Conservation (phyloP, 2,888 invertebrate genomes). For the Lithodes maja region DNA sequence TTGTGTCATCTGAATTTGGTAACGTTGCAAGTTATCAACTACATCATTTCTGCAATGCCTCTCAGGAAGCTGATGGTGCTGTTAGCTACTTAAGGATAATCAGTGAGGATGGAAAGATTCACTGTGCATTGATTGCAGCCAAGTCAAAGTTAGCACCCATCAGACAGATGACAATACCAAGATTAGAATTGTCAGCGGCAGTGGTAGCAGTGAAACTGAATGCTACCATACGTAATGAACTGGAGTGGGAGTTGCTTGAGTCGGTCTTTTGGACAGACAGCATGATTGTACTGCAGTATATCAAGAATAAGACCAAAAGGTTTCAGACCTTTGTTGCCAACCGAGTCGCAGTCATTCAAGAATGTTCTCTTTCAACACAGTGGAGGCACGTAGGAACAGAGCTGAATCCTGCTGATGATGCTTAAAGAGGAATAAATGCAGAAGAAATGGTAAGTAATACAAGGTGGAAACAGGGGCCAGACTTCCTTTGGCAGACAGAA, state of each 20-base stretch:
- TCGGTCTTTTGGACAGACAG: constrained; percentile 3
- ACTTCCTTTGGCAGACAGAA: not conserved
- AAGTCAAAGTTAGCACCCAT: constrained; percentile 9
- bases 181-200: constrained; percentile 13
- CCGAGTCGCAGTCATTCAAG: not conserved
- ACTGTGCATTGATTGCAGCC: not conserved
- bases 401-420: not conserved
- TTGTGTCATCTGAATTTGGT: not conserved
- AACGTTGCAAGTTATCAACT: not conserved
- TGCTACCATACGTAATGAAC: not conserved
- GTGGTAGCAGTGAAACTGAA: not conserved
- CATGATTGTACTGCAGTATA: not conserved
- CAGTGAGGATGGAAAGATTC: not conserved
- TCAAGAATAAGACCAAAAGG: not conserved
- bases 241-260: not conserved
- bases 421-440: not conserved
- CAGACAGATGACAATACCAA: not conserved
- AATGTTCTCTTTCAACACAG: not conserved
- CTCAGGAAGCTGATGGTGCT: not conserved
- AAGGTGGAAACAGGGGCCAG: not conserved
- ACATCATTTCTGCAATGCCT: constrained; percentile 28
- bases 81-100: not conserved
- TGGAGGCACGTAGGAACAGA: not conserved
- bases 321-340: not conserved
- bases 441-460: not conserved